Percentiles rank a stretch among this genome's conserved stretches.
Evolutionary conservation across 2,113 vertebrate genomes (phyloP).

Genomic region (Chitala chitala): DNA sequence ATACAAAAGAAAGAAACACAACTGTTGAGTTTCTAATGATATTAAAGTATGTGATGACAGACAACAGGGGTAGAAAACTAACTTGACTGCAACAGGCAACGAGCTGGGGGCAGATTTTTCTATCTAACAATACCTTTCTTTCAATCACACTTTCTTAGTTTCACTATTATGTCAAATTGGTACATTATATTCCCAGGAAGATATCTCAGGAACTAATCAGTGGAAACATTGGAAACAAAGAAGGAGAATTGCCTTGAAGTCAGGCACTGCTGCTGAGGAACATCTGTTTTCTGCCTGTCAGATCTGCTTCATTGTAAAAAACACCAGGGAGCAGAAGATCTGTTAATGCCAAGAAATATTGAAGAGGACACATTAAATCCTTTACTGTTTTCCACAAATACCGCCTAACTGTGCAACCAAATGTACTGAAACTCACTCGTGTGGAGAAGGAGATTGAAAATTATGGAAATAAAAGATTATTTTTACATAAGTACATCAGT

Average conservation of each 20-base stretch:
- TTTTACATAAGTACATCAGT: no score
- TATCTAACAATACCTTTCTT: no score
- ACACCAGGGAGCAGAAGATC: neutral
- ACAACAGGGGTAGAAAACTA: no score
- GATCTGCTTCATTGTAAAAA: conserved; percentile 1
- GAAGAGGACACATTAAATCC: neutral
- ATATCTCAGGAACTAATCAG: neutral
- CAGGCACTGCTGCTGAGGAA: conserved; percentile 3
- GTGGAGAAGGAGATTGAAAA: neutral
- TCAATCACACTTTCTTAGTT: no score
- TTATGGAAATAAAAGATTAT: no score
- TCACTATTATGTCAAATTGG: no score
- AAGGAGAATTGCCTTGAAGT: neutral
- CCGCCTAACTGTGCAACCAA: neutral
- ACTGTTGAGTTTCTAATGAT: no score
- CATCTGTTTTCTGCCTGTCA: conserved; percentile 21
- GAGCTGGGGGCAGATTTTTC: no score
- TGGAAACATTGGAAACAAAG: conserved; percentile 3
- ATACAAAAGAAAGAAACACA: no score
- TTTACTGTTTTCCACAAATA: neutral
- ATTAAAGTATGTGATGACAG: no score
- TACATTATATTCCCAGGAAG: no score
- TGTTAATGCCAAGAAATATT: conserved; percentile 13
- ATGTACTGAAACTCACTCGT: neutral
- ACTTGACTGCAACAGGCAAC: no score